Evolutionary conservation across 2,888 invertebrate genomes (phyloP).

Genomic region (Cactoblastis cactorum): DNA sequence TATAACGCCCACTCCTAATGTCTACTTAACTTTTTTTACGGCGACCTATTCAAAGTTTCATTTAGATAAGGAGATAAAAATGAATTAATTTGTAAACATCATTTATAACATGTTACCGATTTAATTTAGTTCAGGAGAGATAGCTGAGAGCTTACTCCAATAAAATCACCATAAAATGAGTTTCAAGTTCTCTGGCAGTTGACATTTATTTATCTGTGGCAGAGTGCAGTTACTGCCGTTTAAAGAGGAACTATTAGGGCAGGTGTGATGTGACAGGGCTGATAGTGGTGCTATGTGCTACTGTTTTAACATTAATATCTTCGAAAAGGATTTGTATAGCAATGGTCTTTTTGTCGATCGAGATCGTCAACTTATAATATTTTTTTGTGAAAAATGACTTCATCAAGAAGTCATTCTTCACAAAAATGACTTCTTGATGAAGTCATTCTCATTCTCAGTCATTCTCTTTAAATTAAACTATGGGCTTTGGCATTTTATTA

Average conservation of each 20-base stretch:
- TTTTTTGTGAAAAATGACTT: no score
- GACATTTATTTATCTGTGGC: constrained; percentile 14
- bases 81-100: constrained; percentile 6
- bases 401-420: no score
- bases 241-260: constrained; percentile 25
- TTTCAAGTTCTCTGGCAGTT: constrained; percentile 10
- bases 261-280: constrained; percentile 18
- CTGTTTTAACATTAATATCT: neutral
- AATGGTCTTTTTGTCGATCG: neutral
- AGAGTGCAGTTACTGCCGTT: constrained; percentile 11
- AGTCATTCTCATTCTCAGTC: no score
- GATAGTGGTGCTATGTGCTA: neutral
- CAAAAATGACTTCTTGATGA: no score
- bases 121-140: neutral
- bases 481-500: no score
- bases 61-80: neutral
- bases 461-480: no score
- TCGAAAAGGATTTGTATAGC: neutral
- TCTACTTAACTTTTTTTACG: neutral
- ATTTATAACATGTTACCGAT: neutral
- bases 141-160: constrained; percentile 8
- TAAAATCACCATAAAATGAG: constrained; percentile 9
- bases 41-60: neutral
- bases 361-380: no score
- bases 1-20: neutral